Evolutionary conservation across 2,113 vertebrate species (phyloP).

Genomic region (Atractosteus spatula): DNA sequence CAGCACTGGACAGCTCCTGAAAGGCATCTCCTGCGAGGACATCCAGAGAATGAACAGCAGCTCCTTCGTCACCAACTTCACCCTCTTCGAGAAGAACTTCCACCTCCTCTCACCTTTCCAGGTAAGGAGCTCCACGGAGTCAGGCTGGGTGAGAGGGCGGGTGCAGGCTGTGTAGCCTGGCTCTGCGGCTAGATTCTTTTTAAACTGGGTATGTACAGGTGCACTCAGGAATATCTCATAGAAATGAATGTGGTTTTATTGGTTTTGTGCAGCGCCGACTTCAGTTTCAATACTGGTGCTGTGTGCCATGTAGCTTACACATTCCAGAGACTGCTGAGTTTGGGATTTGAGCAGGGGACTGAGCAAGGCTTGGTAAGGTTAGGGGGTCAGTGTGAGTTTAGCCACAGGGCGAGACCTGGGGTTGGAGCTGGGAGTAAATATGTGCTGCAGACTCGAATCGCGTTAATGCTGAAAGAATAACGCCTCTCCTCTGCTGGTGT

Average conservation of each 20-base stretch:
- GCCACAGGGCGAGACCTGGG: no score
- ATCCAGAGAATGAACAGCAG: constrained; percentile 56
- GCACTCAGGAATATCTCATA: no score
- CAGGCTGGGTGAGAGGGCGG: not conserved
- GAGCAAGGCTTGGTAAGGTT: no score
- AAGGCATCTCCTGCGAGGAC: constrained; percentile 63
- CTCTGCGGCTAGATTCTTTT: no score
- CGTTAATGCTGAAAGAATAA: not conserved
- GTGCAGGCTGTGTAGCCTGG: not conserved
- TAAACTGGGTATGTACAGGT: no score
- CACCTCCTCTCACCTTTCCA: constrained; percentile 64
- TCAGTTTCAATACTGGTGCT: no score
- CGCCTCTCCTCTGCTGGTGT: constrained; percentile 12
- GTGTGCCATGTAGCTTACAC: no score
- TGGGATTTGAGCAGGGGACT: not conserved
- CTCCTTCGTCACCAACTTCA: constrained; percentile 52
- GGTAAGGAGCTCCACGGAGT: constrained; percentile 49
- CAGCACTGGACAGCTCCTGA: constrained; percentile 67
- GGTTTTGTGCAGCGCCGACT: no score
- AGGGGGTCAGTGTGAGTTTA: no score
- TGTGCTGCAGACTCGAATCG: no score
- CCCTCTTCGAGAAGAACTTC: constrained; percentile 63
- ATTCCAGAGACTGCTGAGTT: not conserved
- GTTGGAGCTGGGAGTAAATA: no score
- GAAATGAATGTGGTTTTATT: no score